These are phyloP conservation scores for Geophilus truncorum DNA, from an alignment of 2,888 invertebrate genomes.

Conservation along the genomic window DNA sequence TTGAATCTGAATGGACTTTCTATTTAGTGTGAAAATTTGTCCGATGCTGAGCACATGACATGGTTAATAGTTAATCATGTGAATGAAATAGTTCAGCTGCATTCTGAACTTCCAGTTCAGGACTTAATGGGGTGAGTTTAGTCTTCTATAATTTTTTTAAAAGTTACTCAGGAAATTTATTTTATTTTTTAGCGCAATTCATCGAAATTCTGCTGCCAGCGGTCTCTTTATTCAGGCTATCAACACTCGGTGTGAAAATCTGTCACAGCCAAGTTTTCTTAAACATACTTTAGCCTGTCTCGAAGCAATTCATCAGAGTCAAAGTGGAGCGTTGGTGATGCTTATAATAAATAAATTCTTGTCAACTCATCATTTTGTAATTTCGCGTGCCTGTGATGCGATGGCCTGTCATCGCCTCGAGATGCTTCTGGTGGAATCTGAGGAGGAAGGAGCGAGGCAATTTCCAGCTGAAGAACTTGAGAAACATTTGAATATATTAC, in stretches of 20 bases:
- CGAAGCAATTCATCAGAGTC: constrained; percentile 58
- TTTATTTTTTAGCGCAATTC: constrained; percentile 56
- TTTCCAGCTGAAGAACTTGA: constrained; percentile 65
- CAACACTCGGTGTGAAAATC: constrained; percentile 60
- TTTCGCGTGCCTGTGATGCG: constrained; percentile 64
- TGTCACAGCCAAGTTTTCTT: constrained; percentile 60
- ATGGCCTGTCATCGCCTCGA: constrained; percentile 64
- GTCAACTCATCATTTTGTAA: constrained; percentile 62
- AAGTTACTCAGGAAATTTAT: too few species aligned
- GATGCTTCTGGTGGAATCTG: constrained; percentile 59
- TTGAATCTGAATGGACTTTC: constrained; percentile 32
- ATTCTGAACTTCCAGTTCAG: constrained; percentile 61
- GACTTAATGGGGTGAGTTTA: constrained; percentile 54
- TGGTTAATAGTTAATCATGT: constrained; percentile 73
- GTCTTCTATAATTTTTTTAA: too few species aligned
- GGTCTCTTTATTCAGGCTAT: constrained; percentile 67
- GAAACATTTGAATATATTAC: constrained; percentile 59
- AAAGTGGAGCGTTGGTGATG: constrained; percentile 65
- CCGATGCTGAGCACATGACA: constrained; percentile 65
- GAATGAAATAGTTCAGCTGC: constrained; percentile 60
- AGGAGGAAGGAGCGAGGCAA: constrained; percentile 57
- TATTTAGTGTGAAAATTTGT: constrained; percentile 57
- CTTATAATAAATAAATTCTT: constrained; percentile 61
- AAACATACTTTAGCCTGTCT: constrained; percentile 64
- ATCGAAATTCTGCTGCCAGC: constrained; percentile 62